phyloP scores from a whole-genome alignment of 2,888 invertebrate species.

The Amphipyra tragopoginis region DNA sequence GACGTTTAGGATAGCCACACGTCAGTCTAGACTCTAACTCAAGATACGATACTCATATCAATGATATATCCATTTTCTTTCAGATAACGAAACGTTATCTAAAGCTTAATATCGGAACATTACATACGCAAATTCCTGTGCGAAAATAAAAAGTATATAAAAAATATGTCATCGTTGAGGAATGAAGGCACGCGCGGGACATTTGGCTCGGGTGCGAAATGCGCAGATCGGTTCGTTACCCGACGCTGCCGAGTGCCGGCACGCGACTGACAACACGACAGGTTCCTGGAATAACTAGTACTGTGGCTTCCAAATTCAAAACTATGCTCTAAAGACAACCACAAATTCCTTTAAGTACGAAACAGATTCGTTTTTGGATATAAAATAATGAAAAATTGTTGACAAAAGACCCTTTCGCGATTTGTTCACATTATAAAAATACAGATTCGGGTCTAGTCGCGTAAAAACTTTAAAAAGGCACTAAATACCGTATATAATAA shows the following conservation, averaged over 20 bases:
- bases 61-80: background rate
- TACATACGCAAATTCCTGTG: constrained; percentile 27
- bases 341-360: constrained; percentile 8
- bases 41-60: background rate
- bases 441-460: no score
- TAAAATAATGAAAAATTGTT: background rate
- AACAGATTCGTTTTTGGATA: background rate
- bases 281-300: constrained; percentile 45
- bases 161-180: constrained; percentile 47
- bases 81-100: constrained; percentile 1
- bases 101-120: constrained; percentile 1
- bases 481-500: no score
- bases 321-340: constrained; percentile 7
- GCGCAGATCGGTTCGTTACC: constrained; percentile 49
- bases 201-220: constrained; percentile 54
- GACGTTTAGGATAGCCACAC: background rate
- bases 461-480: no score
- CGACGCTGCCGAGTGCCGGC: constrained; percentile 31
- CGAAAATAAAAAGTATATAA: constrained; percentile 42
- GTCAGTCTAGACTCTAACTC: background rate
- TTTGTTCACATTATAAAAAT: no score
- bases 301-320: constrained; percentile 32
- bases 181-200: constrained; percentile 38
- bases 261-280: constrained; percentile 41
- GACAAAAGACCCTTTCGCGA: no score